phyloP scores from a whole-genome alignment of 2,797 vertebrate genomes.

The Falco concolor region DNA sequence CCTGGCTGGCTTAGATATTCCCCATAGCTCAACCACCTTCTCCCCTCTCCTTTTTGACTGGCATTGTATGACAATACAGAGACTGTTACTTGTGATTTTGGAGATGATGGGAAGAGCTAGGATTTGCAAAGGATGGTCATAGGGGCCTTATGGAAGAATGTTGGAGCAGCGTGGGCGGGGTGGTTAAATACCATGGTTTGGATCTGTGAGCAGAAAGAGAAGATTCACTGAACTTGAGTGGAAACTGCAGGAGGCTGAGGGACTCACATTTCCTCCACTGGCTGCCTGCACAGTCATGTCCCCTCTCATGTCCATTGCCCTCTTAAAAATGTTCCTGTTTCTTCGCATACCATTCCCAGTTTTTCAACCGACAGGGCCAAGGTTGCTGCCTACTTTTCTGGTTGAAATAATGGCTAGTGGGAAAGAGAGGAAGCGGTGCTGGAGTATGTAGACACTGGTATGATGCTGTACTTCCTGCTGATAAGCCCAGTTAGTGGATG shows the following conservation, averaged over 20 bases:
- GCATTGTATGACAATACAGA: not conserved
- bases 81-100: not conserved
- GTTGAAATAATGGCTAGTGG: not conserved
- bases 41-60: not conserved
- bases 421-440: not conserved
- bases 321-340: not conserved
- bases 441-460: not conserved
- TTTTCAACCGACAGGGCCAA: not conserved
- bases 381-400: not conserved
- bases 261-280: not conserved
- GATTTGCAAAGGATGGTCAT: not conserved
- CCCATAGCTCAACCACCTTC: not conserved
- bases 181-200: not conserved
- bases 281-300: not conserved
- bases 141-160: not conserved
- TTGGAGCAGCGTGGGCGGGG: not conserved
- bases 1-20: not conserved
- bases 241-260: not conserved
- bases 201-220: not conserved
- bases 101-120: not conserved
- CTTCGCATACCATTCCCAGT: not conserved
- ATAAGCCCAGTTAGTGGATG: not conserved
- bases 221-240: not conserved
- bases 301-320: rapidly evolving
- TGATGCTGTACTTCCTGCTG: not conserved